Base-by-base conservation (phyloP, 2,888 invertebrate species). In the Periphyllus acericola region DNA sequence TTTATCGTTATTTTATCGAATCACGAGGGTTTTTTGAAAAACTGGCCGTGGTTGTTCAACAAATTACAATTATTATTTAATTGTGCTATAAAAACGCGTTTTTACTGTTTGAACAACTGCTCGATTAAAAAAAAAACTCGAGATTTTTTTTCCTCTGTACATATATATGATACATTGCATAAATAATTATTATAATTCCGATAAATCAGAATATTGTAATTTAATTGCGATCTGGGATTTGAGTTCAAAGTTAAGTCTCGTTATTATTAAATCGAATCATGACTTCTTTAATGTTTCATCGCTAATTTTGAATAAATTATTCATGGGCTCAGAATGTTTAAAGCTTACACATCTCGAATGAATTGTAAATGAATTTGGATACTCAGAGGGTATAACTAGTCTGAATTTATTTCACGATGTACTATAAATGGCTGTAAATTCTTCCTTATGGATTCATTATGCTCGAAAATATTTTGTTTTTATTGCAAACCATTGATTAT, bases 261-360 rank as follows among this genome's bases (percentile, higher is more conserved):
- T 40, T 75, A 72, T 79, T 76, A 75, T 83, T 75, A 60, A 52
- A 83, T 83, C 40, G 32, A 75, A 75, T 74, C 60, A 25, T 71
- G 74, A 74, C 34, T 82, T 83, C 83, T 83, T 55, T 83, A 82
- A 72, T 52, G 72, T n/a, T 1, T 8, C 83, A n/a, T 40, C 32
- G 40, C 40, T 75, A 83, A 75, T 83, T 83, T 74, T 6, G 60
- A 40, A 83, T 83, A 66, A 75, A 83, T 83, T 60, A 83, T 83
- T 83, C 66, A 83, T 36, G 75, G 66, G 8, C 29, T 75, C 9
- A 8, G 66, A 75, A 75, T 75, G 36, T 36, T 66, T 84, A 21
- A 32, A 74, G 9, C 32, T 17, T 55, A 75, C 40, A 75, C 60
- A 21, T 83, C 75, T 75, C 17, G 40, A 60, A 75, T 29, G 29